These are phyloP conservation scores for Calyptomena viridis DNA, from an alignment of 2,113 vertebrate species.

Conservation along the genomic window DNA sequence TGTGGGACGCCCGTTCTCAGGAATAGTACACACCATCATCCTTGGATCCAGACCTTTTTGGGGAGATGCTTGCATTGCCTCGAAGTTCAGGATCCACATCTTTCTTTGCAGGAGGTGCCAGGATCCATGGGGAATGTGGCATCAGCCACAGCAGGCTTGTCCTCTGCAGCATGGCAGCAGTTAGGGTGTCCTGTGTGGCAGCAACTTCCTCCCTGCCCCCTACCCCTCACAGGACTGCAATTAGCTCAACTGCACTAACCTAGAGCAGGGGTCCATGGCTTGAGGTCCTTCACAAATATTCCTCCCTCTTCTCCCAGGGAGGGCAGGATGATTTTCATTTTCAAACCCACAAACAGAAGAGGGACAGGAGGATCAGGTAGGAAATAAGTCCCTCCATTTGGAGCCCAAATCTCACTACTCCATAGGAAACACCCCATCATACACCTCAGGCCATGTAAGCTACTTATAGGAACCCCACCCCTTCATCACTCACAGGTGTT, in stretches of 20 bases:
- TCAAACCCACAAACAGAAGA: background rate
- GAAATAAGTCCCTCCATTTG: background rate
- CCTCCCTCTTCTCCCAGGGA: background rate
- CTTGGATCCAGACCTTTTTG: background rate
- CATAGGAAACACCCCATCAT: background rate
- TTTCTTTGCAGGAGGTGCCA: background rate
- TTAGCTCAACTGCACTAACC: background rate
- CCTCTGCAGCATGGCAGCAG: background rate
- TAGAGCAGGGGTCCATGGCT: background rate
- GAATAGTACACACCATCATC: rapidly evolving
- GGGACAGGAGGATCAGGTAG: rapidly evolving
- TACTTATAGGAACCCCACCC: background rate
- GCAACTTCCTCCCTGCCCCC: background rate
- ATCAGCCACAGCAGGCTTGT: background rate
- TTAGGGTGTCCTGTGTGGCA: background rate
- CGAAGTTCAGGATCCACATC: background rate
- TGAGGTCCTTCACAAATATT: background rate
- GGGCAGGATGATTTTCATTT: background rate
- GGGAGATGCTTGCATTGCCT: background rate
- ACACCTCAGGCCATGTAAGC: background rate
- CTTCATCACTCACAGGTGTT: background rate
- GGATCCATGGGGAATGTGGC: background rate
- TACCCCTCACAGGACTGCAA: background rate
- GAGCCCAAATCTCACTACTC: background rate
- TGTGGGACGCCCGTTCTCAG: rapidly evolving